Conservation (phyloP, 2,797 vertebrate genomes). For the Pteropus rufus region DNA sequence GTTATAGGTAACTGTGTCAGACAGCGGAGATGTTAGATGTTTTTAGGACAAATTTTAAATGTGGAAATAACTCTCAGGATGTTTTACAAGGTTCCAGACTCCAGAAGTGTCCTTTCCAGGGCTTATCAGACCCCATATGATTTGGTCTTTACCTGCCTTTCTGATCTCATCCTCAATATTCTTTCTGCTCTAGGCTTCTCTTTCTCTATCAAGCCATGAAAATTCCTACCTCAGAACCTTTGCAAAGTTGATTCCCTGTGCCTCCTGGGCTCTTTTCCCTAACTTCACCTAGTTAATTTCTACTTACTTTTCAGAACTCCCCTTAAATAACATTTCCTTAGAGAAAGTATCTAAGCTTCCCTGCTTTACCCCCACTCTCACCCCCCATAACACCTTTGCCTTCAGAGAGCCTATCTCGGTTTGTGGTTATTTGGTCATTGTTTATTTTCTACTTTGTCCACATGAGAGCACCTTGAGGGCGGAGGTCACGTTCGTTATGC, state of each 20-base stretch:
- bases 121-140: background rate
- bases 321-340: background rate
- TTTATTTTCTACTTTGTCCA: background rate
- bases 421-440: background rate
- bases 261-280: background rate
- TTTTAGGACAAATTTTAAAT: constrained; percentile 17
- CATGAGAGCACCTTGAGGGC: background rate
- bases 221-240: background rate
- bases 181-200: background rate
- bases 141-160: background rate
- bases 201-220: background rate
- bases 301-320: background rate
- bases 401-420: background rate
- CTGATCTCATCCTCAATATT: background rate
- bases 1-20: constrained; percentile 26
- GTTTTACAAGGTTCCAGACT: background rate
- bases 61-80: background rate
- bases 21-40: background rate
- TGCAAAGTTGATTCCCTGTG: background rate
- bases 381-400: background rate
- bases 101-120: background rate
- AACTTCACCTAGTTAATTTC: background rate
- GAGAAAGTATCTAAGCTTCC: background rate
- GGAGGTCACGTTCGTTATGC: background rate
- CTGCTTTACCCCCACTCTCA: background rate